Base-by-base conservation (phyloP, 2,113 vertebrate species). In the Lepus europaeus region DNA sequence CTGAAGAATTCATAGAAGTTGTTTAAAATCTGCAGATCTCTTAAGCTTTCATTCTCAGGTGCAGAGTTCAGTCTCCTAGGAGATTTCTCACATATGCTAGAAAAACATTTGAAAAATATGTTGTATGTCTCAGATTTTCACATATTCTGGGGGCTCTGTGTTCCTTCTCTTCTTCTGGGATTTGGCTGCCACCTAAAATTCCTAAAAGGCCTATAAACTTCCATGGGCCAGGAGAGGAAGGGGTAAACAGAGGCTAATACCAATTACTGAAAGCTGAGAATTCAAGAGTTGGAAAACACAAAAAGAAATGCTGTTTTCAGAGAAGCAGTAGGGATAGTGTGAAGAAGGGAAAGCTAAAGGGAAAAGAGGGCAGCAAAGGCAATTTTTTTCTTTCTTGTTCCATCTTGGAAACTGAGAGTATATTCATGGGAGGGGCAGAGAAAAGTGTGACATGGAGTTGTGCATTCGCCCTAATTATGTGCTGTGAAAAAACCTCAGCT, bases 331-430 rank as follows among this genome's bases (percentile, higher is more conserved):
- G 9, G 27, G 49, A 33, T 93, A 87, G 36, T 45, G 51, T n/a
- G 29, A 89, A 91, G 25, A 25, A 82, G 27, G 1, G 13, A 84
- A 19, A 6, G 6, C 7, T 86, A 6, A 79, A 20, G 31, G 53
- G 27, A 79, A 31, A 89, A 95, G 16, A 94, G 13, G n/a, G 25
- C 91, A 97, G 36, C 97, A 97, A 0, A 95, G 97, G 16, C 90
- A 98, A 93, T 98, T 98, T 87, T 87, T 98, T 97, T 97, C 94
- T 95, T 95, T 10, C 96, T 90, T 8, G 82, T 90, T 92, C 53
- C 14, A 63, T 86, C 19, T 92, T 96, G 36, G 66, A 95, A 94
- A 91, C 20, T 51, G 3, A 20, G 63, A 92, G 11, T 70, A 12
- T 61, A 77, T 85, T 74, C 22, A 95, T 92, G 56, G 27, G 14